phyloP scores from a whole-genome alignment of 1,140 invertebrate genomes.

The Drosophila mayri region DNA sequence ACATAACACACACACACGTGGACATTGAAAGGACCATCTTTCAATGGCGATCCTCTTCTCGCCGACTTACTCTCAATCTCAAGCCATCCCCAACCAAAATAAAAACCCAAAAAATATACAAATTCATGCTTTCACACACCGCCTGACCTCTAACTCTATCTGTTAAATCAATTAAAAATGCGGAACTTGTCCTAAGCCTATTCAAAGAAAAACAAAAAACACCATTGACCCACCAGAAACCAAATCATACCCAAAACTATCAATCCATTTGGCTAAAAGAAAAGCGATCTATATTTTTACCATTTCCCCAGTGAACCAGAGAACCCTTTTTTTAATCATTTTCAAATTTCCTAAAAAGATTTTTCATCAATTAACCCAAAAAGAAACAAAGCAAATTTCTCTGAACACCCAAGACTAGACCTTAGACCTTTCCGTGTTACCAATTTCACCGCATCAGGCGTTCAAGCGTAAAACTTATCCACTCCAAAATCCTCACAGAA shows the following conservation, averaged over 20 bases:
- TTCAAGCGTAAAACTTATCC: constrained; percentile 39
- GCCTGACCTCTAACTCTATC: constrained; percentile 42
- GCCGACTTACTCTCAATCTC: constrained; percentile 45
- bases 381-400: neutral
- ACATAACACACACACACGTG: constrained; percentile 9
- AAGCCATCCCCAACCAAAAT: constrained; percentile 7
- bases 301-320: neutral
- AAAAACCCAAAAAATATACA: constrained; percentile 6
- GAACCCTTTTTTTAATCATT: too few species aligned
- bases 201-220: neutral
- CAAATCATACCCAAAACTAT: constrained; percentile 5
- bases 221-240: constrained; percentile 19
- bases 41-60: constrained; percentile 34
- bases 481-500: constrained; percentile 8
- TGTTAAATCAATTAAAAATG: constrained; percentile 44
- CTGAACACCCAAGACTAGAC: constrained; percentile 13
- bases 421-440: constrained; percentile 2
- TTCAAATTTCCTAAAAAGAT: neutral
- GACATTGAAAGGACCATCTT: constrained; percentile 25
- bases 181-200: constrained; percentile 47
- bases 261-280: constrained; percentile 19
- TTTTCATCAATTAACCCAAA: neutral
- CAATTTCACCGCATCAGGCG: constrained; percentile 23
- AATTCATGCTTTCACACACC: constrained; percentile 60
- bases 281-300: neutral